Conservation (phyloP, 2,888 invertebrate genomes). For the Hypena proboscidalis region DNA sequence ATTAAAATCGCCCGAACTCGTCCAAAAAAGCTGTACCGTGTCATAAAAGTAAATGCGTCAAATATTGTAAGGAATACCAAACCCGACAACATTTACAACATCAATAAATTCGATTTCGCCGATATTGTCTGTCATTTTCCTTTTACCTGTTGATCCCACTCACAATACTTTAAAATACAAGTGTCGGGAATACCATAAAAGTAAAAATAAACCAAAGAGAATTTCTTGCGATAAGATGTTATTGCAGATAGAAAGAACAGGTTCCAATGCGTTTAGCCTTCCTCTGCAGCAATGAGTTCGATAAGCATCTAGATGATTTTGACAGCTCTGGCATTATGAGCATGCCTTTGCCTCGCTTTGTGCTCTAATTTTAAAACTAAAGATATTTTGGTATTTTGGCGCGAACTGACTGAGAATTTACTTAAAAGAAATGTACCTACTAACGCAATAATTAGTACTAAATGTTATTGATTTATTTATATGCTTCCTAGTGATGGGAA, state of each 20-base stretch:
- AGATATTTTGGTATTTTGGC: constrained; percentile 20
- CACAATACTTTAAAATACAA: constrained; percentile 16
- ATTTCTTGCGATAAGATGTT: constrained; percentile 42
- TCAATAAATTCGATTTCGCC: no score
- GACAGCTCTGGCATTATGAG: constrained; percentile 43
- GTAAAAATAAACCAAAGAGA: constrained; percentile 16
- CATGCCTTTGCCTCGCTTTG: constrained; percentile 26
- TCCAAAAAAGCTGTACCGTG: no score
- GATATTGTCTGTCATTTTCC: not conserved
- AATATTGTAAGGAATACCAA: no score
- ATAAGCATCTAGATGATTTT: constrained; percentile 57
- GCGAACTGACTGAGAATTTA: no score
- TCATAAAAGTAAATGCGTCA: no score
- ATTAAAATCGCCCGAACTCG: no score
- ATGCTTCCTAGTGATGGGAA: no score
- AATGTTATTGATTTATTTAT: no score
- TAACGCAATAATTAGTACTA: no score
- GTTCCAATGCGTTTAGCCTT: constrained; percentile 55
- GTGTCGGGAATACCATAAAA: constrained; percentile 7
- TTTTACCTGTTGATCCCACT: not conserved
- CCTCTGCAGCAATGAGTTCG: constrained; percentile 42
- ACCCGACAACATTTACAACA: no score
- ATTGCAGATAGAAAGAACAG: constrained; percentile 50
- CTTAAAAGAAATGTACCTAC: no score
- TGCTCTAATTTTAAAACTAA: constrained; percentile 2